A percentile compares a stretch with the other conserved stretches of the same genome.
Evolutionary conservation across 1,140 invertebrate species (phyloP).

Genomic region (Ostrea edulis): DNA sequence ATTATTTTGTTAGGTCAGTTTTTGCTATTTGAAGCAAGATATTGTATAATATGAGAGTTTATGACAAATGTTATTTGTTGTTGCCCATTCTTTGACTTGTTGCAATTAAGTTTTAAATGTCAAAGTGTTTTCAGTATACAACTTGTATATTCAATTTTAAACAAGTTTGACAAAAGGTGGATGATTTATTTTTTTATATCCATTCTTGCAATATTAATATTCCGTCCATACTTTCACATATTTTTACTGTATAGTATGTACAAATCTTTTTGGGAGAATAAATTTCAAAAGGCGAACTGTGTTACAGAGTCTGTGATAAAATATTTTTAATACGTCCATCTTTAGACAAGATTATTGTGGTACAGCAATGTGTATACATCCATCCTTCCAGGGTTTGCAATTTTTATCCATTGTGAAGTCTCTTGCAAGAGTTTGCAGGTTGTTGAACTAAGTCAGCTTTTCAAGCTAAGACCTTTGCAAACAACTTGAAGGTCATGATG

Average conservation of each 20-base stretch:
- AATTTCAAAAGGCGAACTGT: not conserved
- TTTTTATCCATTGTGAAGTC: not conserved
- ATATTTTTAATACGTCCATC: not conserved
- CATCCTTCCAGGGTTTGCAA: no score
- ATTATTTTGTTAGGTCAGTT: no score
- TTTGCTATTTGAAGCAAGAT: no score
- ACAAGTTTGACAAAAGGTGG: not conserved
- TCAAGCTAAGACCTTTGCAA: no score
- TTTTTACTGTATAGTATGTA: not conserved
- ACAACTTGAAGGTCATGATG: no score
- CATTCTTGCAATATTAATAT: not conserved
- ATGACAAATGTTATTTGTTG: not conserved
- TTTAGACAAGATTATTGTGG: no score
- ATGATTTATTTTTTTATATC: not conserved
- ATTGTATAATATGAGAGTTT: not conserved
- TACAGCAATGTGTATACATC: no score
- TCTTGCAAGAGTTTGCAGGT: not conserved
- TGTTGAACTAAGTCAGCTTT: no score
- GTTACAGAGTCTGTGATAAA: not conserved
- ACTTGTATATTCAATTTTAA: not conserved
- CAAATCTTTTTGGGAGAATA: no score
- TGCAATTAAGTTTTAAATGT: not conserved
- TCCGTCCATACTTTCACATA: not conserved
- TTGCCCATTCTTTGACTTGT: not conserved
- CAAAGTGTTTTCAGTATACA: not conserved